Percentiles rank a stretch among this genome's conserved stretches.
Evolutionary conservation across 2,797 vertebrate species (phyloP).

Genomic region (Enteromius fasciolatus): DNA sequence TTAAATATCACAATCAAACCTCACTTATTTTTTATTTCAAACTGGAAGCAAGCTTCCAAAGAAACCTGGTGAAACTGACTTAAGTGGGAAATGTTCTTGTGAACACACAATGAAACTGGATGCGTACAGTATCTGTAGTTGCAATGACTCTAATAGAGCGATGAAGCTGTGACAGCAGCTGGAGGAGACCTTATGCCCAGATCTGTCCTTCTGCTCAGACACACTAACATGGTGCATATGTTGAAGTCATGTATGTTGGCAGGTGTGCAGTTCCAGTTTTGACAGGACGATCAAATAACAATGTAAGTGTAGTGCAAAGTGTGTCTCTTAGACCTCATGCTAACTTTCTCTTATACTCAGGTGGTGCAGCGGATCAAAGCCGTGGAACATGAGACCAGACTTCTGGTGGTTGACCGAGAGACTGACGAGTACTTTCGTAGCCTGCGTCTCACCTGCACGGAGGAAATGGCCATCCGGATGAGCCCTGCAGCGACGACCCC

Average conservation of each 20-base stretch:
- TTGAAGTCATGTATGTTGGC: neutral
- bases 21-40: too few species aligned
- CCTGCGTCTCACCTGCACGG: constrained; percentile 85
- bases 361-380: constrained; percentile 96
- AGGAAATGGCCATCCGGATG: constrained; percentile 82
- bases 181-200: neutral
- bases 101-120: constrained; percentile 7
- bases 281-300: neutral
- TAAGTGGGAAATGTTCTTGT: neutral
- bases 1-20: too few species aligned
- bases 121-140: neutral
- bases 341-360: constrained; percentile 67
- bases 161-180: constrained; percentile 5
- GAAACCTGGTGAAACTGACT: neutral
- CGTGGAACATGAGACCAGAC: constrained; percentile 83
- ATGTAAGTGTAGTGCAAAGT: neutral
- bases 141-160: neutral
- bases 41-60: neutral
- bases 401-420: constrained; percentile 93
- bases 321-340: neutral
- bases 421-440: constrained; percentile 87
- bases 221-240: neutral
- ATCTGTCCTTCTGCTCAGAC: neutral
- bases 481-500: constrained; percentile 52
- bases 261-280: neutral